Conservation (phyloP, 1,140 invertebrate species). For the Tribolium castaneum region DNA sequence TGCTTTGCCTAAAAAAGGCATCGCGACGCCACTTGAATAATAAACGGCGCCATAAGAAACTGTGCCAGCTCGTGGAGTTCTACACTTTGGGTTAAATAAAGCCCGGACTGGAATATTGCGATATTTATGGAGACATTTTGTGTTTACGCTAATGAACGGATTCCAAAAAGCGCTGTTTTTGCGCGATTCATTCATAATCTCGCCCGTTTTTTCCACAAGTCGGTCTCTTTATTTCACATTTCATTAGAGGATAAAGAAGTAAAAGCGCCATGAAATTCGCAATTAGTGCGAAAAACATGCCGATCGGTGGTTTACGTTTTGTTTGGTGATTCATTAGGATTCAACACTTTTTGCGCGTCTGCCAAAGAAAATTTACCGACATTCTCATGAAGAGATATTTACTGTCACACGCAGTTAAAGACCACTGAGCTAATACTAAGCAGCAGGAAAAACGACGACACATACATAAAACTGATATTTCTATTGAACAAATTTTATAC, state of each 20-base stretch:
- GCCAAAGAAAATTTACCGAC: background rate
- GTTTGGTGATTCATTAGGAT: constrained; percentile 1
- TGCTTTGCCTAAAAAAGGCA: constrained; percentile 45
- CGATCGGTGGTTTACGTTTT: background rate
- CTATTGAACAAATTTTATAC: too few relatives aligned
- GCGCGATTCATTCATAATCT: constrained; percentile 1
- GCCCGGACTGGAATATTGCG: background rate
- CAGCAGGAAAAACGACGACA: too few relatives aligned
- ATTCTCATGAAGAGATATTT: background rate
- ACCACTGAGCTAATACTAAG: too few relatives aligned
- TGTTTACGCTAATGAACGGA: constrained; percentile 8
- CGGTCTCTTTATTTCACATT: background rate
- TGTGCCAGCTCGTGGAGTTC: constrained; percentile 34
- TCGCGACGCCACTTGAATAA: constrained; percentile 47
- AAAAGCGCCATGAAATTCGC: constrained; percentile 17
- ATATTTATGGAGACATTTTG: constrained; percentile 36
- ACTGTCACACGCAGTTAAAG: too few relatives aligned
- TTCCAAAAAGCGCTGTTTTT: background rate
- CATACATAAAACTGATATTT: too few relatives aligned
- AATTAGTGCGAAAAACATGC: constrained; percentile 10
- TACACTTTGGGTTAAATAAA: constrained; percentile 30
- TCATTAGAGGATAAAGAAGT: constrained; percentile 9
- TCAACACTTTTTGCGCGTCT: background rate
- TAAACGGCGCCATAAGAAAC: constrained; percentile 42
- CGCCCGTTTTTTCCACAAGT: background rate